Percentiles rank a stretch among this genome's conserved stretches.
Evolutionary conservation across 2,797 vertebrate genomes (phyloP).

Genomic region (Chlorospingus semifuscus): DNA sequence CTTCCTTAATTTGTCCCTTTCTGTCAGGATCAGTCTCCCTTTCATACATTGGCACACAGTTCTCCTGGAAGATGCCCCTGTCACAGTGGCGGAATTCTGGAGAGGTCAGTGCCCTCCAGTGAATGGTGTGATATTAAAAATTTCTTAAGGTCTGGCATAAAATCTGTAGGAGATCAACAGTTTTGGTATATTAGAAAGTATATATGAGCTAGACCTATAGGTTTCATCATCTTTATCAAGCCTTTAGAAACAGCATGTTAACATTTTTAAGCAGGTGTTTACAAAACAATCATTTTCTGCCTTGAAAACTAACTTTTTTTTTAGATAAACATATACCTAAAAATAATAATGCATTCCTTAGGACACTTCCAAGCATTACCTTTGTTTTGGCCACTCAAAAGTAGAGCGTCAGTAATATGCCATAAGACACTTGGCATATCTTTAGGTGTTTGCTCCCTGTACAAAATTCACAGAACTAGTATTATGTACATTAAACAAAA

Average conservation of each 20-base stretch:
- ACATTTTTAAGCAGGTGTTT: not conserved
- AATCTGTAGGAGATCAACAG: not conserved
- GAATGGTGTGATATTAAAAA: not conserved
- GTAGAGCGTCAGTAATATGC: not conserved
- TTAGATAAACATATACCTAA: not conserved
- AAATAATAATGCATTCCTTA: not conserved
- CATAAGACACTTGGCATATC: not conserved
- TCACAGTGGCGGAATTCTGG: not conserved
- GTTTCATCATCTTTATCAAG: not conserved
- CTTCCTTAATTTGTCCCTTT: not conserved
- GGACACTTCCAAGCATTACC: not conserved
- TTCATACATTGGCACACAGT: accelerated
- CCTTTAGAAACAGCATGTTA: not conserved
- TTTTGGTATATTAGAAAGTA: not conserved
- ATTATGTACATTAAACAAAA: not conserved
- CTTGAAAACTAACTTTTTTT: not conserved
- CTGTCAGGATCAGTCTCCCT: not conserved
- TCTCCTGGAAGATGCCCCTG: not conserved
- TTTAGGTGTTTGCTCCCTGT: not conserved
- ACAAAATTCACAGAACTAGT: not conserved
- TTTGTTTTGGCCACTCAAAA: not conserved
- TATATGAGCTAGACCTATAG: not conserved
- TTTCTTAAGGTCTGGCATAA: not conserved
- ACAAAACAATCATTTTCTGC: not conserved
- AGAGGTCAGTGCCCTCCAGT: not conserved